These are phyloP conservation scores for Chloroceryle amazona DNA, from an alignment of 2,797 vertebrate genomes.

Conservation along the genomic window DNA sequence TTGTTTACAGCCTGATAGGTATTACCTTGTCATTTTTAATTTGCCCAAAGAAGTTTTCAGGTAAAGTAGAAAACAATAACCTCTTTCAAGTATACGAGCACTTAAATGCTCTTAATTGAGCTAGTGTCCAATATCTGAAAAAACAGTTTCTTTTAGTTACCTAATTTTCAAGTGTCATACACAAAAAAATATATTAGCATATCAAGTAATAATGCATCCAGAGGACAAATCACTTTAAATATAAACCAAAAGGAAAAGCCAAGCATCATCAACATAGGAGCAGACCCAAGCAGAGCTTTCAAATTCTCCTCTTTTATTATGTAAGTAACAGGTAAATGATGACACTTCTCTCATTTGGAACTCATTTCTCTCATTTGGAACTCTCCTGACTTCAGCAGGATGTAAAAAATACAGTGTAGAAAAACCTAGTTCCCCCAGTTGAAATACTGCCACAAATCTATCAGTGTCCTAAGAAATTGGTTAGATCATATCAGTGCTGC, in stretches of 20 bases:
- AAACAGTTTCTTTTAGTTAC: background rate
- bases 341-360: background rate
- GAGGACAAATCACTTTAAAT: background rate
- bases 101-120: background rate
- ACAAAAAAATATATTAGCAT: background rate
- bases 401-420: background rate
- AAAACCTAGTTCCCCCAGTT: background rate
- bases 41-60: background rate
- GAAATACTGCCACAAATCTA: background rate
- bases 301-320: background rate
- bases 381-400: background rate
- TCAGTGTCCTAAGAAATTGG: background rate
- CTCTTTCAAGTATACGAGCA: background rate
- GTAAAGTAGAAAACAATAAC: background rate
- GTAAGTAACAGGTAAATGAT: slow-evolving; percentile 11
- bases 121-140: background rate
- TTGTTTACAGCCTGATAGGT: background rate
- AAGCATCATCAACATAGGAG: background rate
- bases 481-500: background rate
- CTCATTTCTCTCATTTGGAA: no score
- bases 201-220: background rate
- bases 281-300: background rate
- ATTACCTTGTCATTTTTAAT: background rate
- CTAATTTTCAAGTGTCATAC: background rate
- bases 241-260: background rate